phyloP scores from a whole-genome alignment of 2,113 vertebrate genomes.

The Chinchilla lanigera region DNA sequence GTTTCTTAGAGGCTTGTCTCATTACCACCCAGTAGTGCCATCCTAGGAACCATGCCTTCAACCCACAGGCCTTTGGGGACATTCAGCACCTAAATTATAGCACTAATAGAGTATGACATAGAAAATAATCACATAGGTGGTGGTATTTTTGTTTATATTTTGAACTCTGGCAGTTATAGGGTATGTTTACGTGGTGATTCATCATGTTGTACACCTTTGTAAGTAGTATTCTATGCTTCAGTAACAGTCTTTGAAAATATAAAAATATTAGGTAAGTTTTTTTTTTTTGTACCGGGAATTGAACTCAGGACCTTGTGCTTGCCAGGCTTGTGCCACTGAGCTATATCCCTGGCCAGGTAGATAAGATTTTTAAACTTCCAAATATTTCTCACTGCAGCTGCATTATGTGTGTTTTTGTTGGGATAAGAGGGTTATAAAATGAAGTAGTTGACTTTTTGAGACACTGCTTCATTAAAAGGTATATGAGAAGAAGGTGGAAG shows the following conservation, averaged over 20 bases:
- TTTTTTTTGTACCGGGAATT: too few relatives aligned
- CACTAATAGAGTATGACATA: background rate
- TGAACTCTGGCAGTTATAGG: background rate
- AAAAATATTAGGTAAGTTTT: background rate
- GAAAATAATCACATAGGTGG: background rate
- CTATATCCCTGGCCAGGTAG: too few relatives aligned
- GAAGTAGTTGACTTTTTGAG: background rate
- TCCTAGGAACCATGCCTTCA: background rate
- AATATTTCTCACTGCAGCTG: background rate
- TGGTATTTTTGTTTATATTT: background rate
- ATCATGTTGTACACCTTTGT: background rate
- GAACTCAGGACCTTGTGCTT: too few relatives aligned
- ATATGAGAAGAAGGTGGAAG: background rate
- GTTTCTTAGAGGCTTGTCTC: background rate
- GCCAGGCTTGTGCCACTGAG: too few relatives aligned
- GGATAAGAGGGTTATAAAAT: background rate
- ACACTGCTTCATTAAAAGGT: background rate
- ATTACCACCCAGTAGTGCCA: background rate
- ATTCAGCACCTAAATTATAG: background rate
- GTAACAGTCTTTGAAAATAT: background rate
- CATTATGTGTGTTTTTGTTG: background rate
- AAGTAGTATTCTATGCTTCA: background rate
- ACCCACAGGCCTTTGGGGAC: background rate
- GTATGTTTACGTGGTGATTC: background rate
- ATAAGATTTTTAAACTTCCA: background rate